Evolutionary conservation across 2,888 invertebrate species (phyloP).

Genomic region (Drosophila paramelanica): DNA sequence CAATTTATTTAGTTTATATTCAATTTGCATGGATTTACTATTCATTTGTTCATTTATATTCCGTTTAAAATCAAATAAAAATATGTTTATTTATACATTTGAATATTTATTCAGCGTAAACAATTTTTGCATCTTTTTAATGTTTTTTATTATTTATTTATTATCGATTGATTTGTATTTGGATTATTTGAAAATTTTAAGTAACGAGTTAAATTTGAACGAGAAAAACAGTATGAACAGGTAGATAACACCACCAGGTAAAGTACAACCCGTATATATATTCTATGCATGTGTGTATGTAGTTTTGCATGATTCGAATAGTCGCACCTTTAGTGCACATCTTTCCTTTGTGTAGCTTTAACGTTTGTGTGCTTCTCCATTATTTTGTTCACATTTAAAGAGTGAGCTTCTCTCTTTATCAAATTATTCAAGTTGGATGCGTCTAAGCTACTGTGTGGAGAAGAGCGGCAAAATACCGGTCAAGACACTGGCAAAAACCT

Average conservation of each 20-base stretch:
- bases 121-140: no score
- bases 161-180: no score
- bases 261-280: neutral
- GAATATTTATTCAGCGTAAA: no score
- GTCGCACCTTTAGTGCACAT: neutral
- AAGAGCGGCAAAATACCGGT: slow-evolving; percentile 98
- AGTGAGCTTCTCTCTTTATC: neutral
- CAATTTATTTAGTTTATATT: no score
- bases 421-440: slow-evolving; percentile 94
- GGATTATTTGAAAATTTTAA: no score
- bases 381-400: slow-evolving; percentile 1
- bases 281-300: neutral
- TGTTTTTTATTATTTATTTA: no score
- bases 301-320: neutral
- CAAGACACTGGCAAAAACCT: slow-evolving; percentile 97
- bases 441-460: slow-evolving; percentile 96
- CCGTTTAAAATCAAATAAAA: no score
- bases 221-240: neutral
- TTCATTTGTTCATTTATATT: no score
- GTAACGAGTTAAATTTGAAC: no score
- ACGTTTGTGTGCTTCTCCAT: neutral
- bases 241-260: slow-evolving; percentile 4
- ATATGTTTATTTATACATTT: no score
- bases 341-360: no score
- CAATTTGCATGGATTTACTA: no score